These are phyloP conservation scores for Babylonia areolata DNA, from an alignment of 1,140 invertebrate species.

Conservation along the genomic window DNA sequence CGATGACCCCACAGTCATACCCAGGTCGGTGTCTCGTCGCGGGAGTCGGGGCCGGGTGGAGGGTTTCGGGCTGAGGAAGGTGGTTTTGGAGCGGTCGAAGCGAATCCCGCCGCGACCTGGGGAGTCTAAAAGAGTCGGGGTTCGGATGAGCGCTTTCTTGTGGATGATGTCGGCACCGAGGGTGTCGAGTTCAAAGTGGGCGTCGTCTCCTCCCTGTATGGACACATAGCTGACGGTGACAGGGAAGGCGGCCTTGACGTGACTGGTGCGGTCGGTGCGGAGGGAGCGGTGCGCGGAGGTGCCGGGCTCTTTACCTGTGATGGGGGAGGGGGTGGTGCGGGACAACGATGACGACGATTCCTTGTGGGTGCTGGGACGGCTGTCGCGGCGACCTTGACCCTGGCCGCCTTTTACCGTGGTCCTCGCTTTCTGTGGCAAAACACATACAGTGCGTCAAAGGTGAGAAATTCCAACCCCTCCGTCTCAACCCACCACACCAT, in stretches of 20 bases:
- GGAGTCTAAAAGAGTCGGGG: constrained; percentile 27
- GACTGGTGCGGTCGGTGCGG: constrained; percentile 13
- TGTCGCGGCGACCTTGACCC: constrained; percentile 9
- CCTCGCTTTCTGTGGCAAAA: constrained; percentile 42
- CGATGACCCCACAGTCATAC: background rate
- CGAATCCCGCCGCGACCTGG: background rate
- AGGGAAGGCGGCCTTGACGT: constrained; percentile 48
- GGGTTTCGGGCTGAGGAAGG: constrained; percentile 51
- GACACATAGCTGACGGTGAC: constrained; percentile 58
- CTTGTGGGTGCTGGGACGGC: constrained; percentile 26
- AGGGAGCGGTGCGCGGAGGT: constrained; percentile 19
- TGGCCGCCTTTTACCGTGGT: constrained; percentile 22
- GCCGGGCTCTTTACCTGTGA: background rate
- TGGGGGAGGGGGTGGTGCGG: constrained; percentile 9
- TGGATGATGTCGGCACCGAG: constrained; percentile 2
- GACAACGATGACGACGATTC: background rate
- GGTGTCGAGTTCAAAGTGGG: constrained; percentile 26
- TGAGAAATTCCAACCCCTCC: too few species aligned
- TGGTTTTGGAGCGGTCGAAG: constrained; percentile 41
- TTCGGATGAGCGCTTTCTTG: constrained; percentile 34
- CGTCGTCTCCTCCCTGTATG: constrained; percentile 51
- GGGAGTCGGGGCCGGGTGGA: constrained; percentile 51
- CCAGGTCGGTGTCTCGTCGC: constrained; percentile 33
- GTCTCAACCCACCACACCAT: too few species aligned
- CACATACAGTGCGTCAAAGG: background rate